Base-by-base conservation (phyloP, 2,797 vertebrate species). In the Pangasius macronema region DNA sequence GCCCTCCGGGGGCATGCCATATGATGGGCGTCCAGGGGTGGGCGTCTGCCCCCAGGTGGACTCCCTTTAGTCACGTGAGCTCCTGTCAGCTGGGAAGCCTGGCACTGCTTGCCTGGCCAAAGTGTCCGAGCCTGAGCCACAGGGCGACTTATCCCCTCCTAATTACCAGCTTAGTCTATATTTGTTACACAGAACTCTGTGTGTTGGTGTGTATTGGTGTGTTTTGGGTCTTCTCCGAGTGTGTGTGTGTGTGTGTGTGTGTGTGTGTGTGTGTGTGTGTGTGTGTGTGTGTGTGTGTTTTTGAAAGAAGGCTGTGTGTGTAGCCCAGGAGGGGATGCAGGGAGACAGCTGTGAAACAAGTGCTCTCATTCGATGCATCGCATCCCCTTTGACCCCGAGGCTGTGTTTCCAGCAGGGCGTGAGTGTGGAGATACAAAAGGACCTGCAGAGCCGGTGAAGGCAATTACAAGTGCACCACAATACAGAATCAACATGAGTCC, bases 291-390 rank as follows among this genome's bases (percentile, higher is more conserved):
- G 33, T 65, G 55, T 61, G 85, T 39, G 89, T 90, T 90, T 90
- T 90, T 92, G 36, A 87, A 85, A 84, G 55, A 61, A 72, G 75
- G 8, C 67, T 89, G 80, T 84, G 87, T 61, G 85, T 93, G 61
- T 81, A 5, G 75, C 33, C 81, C 72, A 80, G 63, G 27, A 59
- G 81, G 85, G 79, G 77, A 68, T 6, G 61, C 65, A 63, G 86
- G 68, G 81, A 86, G 93, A 93, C 95, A 94, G 94, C 91, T 93
- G 93, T 93, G 93, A 92, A 94, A 94, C 92, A 92, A 94, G 91
- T 90, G 85, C 53, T 84, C 82, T 91, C 89, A 91, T 90, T 91
- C 81, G 91, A 87, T 90, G 88, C 86, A 72, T 67, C 10, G 27
- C 51, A 88, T 82, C 61, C 91, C 93, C 94, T 91, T 83, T 93